A percentile compares a stretch with the other conserved stretches of the same genome.
Conservation (phyloP, 2,888 invertebrate genomes). For the Magallana nippona region DNA sequence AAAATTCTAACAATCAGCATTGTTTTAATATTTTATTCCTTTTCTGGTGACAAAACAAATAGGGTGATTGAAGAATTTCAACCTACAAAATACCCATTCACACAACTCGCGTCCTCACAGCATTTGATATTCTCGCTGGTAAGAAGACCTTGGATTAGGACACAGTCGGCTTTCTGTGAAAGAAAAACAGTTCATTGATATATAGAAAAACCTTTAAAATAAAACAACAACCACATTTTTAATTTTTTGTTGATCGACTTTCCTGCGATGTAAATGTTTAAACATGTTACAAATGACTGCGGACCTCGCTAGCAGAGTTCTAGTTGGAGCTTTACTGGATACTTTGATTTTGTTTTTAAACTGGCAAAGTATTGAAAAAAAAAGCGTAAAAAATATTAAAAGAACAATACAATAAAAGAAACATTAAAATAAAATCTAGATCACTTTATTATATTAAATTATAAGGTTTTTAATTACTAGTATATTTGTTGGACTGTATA, state of each 20-base stretch:
- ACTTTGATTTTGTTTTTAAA: too few relatives aligned
- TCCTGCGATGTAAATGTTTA: not conserved
- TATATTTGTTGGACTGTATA: too few relatives aligned
- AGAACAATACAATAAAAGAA: too few relatives aligned
- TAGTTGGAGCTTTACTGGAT: too few relatives aligned
- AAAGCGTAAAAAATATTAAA: too few relatives aligned
- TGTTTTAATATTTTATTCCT: not conserved
- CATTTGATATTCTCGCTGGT: not conserved
- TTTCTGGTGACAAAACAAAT: not conserved
- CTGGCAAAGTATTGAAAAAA: too few relatives aligned
- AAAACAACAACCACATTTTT: too few relatives aligned
- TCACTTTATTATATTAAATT: too few relatives aligned
- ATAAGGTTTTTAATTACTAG: too few relatives aligned
- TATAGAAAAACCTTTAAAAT: not conserved
- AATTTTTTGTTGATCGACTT: not conserved
- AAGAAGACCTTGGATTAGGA: not conserved
- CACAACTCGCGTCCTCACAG: not conserved
- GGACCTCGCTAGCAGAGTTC: too few relatives aligned
- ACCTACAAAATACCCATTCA: not conserved
- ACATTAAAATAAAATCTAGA: too few relatives aligned
- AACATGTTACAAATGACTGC: too few relatives aligned
- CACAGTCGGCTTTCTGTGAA: not conserved
- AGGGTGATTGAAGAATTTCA: not conserved
- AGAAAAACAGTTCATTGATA: not conserved
- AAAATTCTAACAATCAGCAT: not conserved